These are phyloP conservation scores for Clupea harengus DNA, from an alignment of 2,113 vertebrate species.

Conservation along the genomic window DNA sequence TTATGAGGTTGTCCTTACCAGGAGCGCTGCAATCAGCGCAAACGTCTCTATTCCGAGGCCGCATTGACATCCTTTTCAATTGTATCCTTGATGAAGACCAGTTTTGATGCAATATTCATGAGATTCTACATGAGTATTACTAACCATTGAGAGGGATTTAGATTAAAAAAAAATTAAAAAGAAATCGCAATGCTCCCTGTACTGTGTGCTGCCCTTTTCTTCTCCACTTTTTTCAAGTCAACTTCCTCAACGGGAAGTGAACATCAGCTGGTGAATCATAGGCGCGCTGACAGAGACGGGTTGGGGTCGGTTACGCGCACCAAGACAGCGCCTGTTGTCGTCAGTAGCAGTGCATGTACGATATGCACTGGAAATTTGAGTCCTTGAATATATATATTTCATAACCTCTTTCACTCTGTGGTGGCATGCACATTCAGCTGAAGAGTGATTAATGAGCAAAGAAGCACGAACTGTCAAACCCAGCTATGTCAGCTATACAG, in stretches of 20 bases:
- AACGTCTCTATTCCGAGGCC: constrained; percentile 87
- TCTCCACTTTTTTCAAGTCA: constrained; percentile 17
- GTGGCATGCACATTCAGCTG: background rate
- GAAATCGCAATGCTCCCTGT: background rate
- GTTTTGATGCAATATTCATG: background rate
- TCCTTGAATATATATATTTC: background rate
- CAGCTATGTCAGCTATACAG: background rate
- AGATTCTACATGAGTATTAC: background rate
- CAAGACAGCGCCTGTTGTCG: constrained; percentile 5
- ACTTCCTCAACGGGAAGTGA: constrained; percentile 18
- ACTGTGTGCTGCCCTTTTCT: background rate
- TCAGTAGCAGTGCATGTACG: background rate
- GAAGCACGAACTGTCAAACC: background rate
- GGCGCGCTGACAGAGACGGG: constrained; percentile 4
- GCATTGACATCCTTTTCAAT: constrained; percentile 81
- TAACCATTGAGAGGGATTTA: background rate
- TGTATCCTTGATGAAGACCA: background rate
- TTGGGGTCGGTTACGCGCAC: background rate
- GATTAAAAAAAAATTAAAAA: background rate
- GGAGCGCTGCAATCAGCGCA: constrained; percentile 92
- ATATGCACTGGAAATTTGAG: background rate
- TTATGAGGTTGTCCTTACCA: constrained; percentile 69
- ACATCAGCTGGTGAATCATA: constrained; percentile 18
- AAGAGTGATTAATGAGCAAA: background rate
- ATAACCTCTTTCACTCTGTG: background rate